These are phyloP conservation scores for Holacanthella duospinosa DNA, from an alignment of 2,888 invertebrate species.

Conservation along the genomic window DNA sequence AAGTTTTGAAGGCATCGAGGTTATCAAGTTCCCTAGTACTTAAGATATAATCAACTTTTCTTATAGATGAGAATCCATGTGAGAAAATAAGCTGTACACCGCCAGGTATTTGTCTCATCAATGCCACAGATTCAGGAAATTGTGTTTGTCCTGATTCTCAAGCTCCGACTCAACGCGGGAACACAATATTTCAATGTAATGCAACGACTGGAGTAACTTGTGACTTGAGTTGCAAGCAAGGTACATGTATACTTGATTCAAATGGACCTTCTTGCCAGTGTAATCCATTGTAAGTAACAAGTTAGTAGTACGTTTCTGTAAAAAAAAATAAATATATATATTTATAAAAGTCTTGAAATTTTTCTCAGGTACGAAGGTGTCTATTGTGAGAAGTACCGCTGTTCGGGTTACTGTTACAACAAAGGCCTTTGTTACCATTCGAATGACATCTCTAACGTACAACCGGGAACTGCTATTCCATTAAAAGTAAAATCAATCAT, in stretches of 20 bases:
- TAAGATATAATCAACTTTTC: neutral
- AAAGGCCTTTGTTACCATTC: constrained; percentile 44
- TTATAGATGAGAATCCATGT: constrained; percentile 46
- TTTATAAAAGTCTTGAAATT: no score
- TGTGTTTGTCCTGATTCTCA: constrained; percentile 36
- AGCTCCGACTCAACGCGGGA: constrained; percentile 9
- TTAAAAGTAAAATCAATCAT: no score
- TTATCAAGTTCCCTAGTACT: no score
- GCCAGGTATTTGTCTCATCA: constrained; percentile 34
- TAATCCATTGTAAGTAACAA: constrained; percentile 42
- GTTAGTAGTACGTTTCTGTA: neutral
- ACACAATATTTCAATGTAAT: constrained; percentile 22
- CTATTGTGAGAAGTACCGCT: constrained; percentile 57
- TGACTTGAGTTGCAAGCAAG: constrained; percentile 51
- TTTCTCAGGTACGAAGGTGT: constrained; percentile 51
- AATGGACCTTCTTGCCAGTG: constrained; percentile 55
- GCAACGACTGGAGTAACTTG: constrained; percentile 40
- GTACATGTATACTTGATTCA: constrained; percentile 41
- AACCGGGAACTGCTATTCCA: constrained; percentile 35
- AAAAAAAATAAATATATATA: no score
- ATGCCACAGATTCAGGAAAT: constrained; percentile 25
- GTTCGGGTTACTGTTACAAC: constrained; percentile 57
- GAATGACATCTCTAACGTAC: constrained; percentile 31
- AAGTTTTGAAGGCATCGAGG: no score
- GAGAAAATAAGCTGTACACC: constrained; percentile 42